These are phyloP conservation scores for Axis porcinus DNA, from an alignment of 2,113 vertebrate genomes.

Conservation along the genomic window DNA sequence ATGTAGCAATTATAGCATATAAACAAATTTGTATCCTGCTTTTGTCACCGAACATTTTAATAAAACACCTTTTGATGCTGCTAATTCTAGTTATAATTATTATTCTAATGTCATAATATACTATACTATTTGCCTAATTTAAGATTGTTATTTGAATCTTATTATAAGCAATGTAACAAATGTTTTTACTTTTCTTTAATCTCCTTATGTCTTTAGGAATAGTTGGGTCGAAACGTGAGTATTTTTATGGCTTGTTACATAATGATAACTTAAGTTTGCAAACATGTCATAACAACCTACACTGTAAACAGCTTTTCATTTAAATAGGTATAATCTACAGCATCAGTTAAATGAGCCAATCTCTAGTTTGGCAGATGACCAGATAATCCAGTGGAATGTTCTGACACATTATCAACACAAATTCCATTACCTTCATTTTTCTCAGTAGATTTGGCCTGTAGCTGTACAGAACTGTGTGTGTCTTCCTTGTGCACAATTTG, in stretches of 20 bases:
- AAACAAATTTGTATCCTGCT: neutral
- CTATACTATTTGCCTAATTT: neutral
- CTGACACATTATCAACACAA: neutral
- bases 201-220: constrained; percentile 3
- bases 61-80: neutral
- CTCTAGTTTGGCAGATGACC: neutral
- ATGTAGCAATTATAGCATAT: neutral
- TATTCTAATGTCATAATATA: neutral
- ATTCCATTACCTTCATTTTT: neutral
- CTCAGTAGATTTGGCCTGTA: neutral
- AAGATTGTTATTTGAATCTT: neutral
- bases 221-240: neutral
- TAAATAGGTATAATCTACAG: neutral
- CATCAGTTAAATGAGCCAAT: neutral
- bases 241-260: neutral
- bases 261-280: neutral
- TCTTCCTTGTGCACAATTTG: neutral
- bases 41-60: neutral
- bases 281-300: neutral
- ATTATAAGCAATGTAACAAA: neutral
- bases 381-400: neutral
- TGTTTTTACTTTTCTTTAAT: neutral
- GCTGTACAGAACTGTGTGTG: neutral
- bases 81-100: neutral
- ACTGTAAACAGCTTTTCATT: constrained; percentile 10